Base-by-base conservation (phyloP, 2,113 vertebrate genomes). In the Chrysemys picta region DNA sequence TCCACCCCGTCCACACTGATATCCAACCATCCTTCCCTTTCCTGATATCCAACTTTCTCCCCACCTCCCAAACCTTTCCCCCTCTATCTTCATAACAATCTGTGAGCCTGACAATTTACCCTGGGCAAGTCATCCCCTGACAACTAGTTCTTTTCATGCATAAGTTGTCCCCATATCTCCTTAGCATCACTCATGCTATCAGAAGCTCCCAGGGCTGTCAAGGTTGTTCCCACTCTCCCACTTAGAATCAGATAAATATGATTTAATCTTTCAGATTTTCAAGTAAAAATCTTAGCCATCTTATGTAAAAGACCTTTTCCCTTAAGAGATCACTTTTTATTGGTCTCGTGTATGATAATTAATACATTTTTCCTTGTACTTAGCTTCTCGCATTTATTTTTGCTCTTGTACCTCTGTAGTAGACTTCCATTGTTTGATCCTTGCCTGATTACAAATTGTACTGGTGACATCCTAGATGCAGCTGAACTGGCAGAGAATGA, bases 171-270 rank as follows among this genome's bases (percentile, higher is more conserved):
- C 6, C 25, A 1, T 1, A 88, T 0, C 5, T 89, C 8, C 47
- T 81, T 65, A 87, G 2, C 19, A 42, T 21, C 52, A 5, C 6
- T 62, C 4, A 53, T 65, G 81, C 11, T 1, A 78, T 1, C 14
- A 62, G 4, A 57, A 35, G 31, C 2, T 93, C 52, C 47, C 11
- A 72, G 12, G 31, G 42, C 25, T 87, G 25, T n/a, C 25, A 83
- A 7, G 22, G n/a, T 0, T 10, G 1, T 91, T 92, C 65, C 11
- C 1, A 10, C 53, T 92, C 3, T 80, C 84, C 24, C 47, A 52
- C 35, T 0, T 84, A 50, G 0, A 50, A 82, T 59, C 0, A 6
- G 88, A 79, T 9, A 6, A 79, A 83, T 81, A 21, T 6, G 0
- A 31, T 19, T 86, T 54, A 31, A 0, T 1, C 1, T 2, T 75